phyloP scores from a whole-genome alignment of 1,140 invertebrate genomes.

The Drosophila nikananu region DNA sequence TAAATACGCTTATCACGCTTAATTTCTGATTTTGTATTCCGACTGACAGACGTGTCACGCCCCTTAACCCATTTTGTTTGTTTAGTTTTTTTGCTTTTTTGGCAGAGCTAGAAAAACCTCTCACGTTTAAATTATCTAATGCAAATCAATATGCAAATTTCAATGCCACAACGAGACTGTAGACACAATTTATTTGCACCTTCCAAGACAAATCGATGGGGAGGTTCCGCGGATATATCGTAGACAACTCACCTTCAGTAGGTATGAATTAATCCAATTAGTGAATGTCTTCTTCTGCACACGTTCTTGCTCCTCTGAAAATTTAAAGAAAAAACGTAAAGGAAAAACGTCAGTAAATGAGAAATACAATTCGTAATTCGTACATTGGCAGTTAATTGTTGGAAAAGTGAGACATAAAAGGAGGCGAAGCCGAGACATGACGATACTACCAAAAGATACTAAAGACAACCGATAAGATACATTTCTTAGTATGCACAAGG shows the following conservation, averaged over 20 bases:
- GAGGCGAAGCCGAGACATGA: constrained; percentile 41
- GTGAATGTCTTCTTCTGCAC: constrained; percentile 99
- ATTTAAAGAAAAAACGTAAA: constrained; percentile 79
- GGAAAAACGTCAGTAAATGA: constrained; percentile 60
- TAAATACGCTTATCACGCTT: constrained; percentile 47
- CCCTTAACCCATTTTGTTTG: constrained; percentile 32
- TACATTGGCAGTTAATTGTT: constrained; percentile 67
- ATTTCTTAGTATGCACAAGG: constrained; percentile 36
- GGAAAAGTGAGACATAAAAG: constrained; percentile 60
- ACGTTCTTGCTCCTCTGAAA: constrained; percentile 99
- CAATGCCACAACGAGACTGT: constrained; percentile 54
- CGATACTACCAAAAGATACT: constrained; percentile 60
- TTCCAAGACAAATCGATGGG: constrained; percentile 54
- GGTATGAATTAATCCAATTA: constrained; percentile 99
- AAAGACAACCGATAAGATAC: constrained; percentile 73
- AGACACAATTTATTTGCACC: constrained; percentile 54
- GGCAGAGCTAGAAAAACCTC: constrained; percentile 22
- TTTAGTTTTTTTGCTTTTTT: constrained; percentile 14
- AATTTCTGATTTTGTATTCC: constrained; percentile 38
- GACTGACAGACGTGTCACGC: constrained; percentile 40
- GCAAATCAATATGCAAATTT: constrained; percentile 73
- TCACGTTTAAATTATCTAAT: constrained; percentile 54
- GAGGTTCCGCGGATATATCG: constrained; percentile 11
- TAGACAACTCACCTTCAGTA: constrained; percentile 93
- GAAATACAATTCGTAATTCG: constrained; percentile 41